Evolutionary conservation across 2,113 vertebrate genomes (phyloP).

Genomic region (Hypanus sabinus): DNA sequence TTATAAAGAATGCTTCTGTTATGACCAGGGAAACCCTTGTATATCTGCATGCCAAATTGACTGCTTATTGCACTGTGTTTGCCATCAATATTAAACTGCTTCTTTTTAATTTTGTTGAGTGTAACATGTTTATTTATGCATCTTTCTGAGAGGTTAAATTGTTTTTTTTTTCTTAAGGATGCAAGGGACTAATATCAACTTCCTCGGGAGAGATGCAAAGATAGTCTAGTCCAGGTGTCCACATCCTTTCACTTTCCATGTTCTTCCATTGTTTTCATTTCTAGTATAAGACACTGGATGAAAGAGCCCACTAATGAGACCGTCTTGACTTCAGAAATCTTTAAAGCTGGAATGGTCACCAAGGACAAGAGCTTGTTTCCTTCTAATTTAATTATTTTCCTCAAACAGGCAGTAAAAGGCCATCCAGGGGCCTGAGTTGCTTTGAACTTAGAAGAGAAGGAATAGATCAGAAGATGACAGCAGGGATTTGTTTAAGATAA

Average conservation of each 20-base stretch:
- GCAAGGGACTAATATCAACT: neutral
- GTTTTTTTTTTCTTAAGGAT: no score
- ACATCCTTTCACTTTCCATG: constrained; percentile 22
- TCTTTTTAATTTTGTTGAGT: no score
- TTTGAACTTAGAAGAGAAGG: constrained; percentile 1
- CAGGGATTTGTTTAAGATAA: constrained; percentile 29
- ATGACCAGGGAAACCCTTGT: neutral
- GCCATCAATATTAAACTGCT: neutral
- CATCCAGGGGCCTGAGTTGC: neutral
- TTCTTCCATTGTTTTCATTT: constrained; percentile 5
- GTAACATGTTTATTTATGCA: neutral
- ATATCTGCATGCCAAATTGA: neutral
- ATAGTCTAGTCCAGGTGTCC: neutral
- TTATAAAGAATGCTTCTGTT: neutral
- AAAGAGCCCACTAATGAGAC: constrained; percentile 34
- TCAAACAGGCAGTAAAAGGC: constrained; percentile 26
- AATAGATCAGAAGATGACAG: constrained; percentile 29
- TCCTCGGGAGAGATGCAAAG: neutral
- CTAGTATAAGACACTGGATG: neutral
- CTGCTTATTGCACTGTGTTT: neutral
- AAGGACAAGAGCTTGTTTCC: constrained; percentile 30
- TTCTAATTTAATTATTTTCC: constrained; percentile 29
- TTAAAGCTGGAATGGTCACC: constrained; percentile 32
- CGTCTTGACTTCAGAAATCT: constrained; percentile 21
- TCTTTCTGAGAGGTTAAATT: neutral